Evolutionary conservation across 53 echinoderm and acorn worm genomes (phyloP).

Genomic region (Echinarachnius parma): DNA sequence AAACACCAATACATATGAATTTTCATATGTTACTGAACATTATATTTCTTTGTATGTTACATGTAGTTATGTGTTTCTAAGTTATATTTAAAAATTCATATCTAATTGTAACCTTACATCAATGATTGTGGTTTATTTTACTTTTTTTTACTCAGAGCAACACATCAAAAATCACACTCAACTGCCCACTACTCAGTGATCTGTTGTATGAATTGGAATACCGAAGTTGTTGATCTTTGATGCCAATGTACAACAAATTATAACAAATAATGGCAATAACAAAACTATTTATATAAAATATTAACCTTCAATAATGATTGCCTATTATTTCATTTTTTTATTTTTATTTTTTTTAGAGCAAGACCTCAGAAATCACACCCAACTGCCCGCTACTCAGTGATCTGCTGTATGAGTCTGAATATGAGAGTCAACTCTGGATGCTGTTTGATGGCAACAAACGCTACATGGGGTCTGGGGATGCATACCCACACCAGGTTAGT

Average conservation of each 20-base stretch:
- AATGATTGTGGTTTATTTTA: background rate
- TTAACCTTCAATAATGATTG: too few relatives aligned
- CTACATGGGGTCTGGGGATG: slow-evolving; percentile 98
- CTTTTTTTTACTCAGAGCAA: slow-evolving; percentile 72
- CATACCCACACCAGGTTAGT: slow-evolving; percentile 92
- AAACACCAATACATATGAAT: too few relatives aligned
- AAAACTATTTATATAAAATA: too few relatives aligned
- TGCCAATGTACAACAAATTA: too few relatives aligned
- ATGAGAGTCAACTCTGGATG: slow-evolving; percentile 97
- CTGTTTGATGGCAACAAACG: slow-evolving; percentile 98
- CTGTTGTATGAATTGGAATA: slow-evolving; percentile 96
- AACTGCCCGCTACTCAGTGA: slow-evolving; percentile 96
- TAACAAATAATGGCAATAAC: too few relatives aligned
- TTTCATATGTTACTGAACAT: too few relatives aligned
- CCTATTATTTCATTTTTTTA: background rate
- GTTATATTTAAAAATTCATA: too few relatives aligned
- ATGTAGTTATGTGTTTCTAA: too few relatives aligned
- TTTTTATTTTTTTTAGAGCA: slow-evolving; percentile 79
- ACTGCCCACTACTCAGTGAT: slow-evolving; percentile 92
- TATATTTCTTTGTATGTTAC: too few relatives aligned
- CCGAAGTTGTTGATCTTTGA: too few relatives aligned
- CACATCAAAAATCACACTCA: slow-evolving; percentile 96
- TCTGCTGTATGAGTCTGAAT: slow-evolving; percentile 93
- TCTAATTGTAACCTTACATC: too few relatives aligned
- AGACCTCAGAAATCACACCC: slow-evolving; percentile 97